Conservation (phyloP, 2,797 vertebrate species). For the Neosilurus mollespiculum region DNA sequence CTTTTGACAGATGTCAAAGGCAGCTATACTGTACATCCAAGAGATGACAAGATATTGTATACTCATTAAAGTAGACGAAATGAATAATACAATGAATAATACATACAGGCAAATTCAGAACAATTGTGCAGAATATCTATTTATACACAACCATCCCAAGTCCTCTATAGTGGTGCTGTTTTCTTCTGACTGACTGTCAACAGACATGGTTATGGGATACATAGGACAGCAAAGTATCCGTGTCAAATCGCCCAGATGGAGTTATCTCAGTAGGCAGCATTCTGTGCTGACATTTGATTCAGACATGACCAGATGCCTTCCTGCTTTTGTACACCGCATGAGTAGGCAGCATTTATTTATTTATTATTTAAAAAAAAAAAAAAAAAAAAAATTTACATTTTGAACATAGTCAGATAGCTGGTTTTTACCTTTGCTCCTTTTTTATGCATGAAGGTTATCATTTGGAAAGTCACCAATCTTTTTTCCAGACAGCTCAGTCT, state of each 20-base stretch:
- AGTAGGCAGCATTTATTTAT: neutral
- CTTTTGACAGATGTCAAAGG: neutral
- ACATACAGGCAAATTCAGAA: neutral
- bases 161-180: neutral
- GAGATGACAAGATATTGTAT: neutral
- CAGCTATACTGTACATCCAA: neutral
- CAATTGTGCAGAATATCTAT: neutral
- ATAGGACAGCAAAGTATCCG: slow-evolving; percentile 3
- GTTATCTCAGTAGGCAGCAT: slow-evolving; percentile 15
- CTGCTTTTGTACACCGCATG: slow-evolving; percentile 1
- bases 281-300: slow-evolving; percentile 23
- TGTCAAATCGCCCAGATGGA: neutral
- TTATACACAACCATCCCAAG: neutral
- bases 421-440: neutral
- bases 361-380: too few species aligned
- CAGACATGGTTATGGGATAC: slow-evolving; percentile 1
- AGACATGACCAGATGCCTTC: slow-evolving; percentile 12
- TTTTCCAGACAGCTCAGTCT: slow-evolving; percentile 9
- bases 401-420: slow-evolving; percentile 10
- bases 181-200: neutral
- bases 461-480: slow-evolving; percentile 18
- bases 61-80: neutral
- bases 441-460: slow-evolving; percentile 25
- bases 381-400: too few species aligned
- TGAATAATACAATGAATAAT: neutral